phyloP scores from a whole-genome alignment of 2,797 vertebrate genomes.

The Macroramphosus scolopax region DNA sequence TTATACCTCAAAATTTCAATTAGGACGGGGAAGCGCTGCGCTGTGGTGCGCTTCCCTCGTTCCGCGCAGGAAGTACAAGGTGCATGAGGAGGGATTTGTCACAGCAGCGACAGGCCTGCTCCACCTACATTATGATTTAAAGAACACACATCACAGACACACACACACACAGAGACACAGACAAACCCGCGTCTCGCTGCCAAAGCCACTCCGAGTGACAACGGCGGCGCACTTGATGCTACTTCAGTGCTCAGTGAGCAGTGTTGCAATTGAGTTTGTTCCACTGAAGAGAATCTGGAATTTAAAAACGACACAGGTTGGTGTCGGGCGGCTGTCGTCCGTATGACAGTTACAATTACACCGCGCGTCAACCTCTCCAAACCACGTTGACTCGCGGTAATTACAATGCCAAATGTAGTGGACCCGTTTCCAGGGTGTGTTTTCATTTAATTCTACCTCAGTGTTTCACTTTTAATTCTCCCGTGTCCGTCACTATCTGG shows the following conservation, averaged over 20 bases:
- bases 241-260: slow-evolving; percentile 70
- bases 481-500: slow-evolving; percentile 3
- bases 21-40: slow-evolving; percentile 66
- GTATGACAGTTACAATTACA: slow-evolving; percentile 63
- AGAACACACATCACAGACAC: slow-evolving; percentile 32
- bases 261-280: slow-evolving; percentile 74
- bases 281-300: slow-evolving; percentile 65
- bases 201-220: slow-evolving; percentile 64
- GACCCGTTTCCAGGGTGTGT: slow-evolving; percentile 36
- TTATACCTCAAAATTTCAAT: slow-evolving; percentile 81
- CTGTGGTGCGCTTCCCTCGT: slow-evolving; percentile 45
- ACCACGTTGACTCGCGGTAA: slow-evolving; percentile 54
- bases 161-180: slow-evolving; percentile 6
- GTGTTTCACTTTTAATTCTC: slow-evolving; percentile 21
- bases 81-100: slow-evolving; percentile 69
- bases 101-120: slow-evolving; percentile 63
- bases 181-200: slow-evolving; percentile 45
- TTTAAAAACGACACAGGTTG: slow-evolving; percentile 60
- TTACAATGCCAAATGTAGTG: slow-evolving; percentile 55
- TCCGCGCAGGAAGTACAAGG: slow-evolving; percentile 61
- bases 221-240: slow-evolving; percentile 63
- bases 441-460: slow-evolving; percentile 44
- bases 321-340: slow-evolving; percentile 46
- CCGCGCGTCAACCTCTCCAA: slow-evolving; percentile 42
- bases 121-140: slow-evolving; percentile 64